Percentiles rank a stretch among this genome's conserved stretches.
Conservation (phyloP, 1,140 invertebrate species). For the Drosophila punjabiensis region DNA sequence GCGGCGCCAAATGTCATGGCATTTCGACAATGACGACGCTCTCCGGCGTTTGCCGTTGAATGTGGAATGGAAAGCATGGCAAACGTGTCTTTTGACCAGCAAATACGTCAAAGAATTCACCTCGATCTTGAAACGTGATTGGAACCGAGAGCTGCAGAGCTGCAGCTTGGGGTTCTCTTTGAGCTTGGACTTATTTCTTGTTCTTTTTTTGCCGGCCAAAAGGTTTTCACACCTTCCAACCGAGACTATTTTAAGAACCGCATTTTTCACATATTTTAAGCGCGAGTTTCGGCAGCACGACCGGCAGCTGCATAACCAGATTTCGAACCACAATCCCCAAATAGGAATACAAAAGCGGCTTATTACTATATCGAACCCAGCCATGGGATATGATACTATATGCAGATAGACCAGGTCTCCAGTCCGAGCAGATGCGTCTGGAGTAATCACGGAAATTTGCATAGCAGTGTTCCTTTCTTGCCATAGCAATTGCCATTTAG, state of each 20-base stretch:
- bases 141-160: slow-evolving; percentile 15
- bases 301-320: slow-evolving; percentile 51
- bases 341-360: slow-evolving; percentile 7
- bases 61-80: slow-evolving; percentile 40
- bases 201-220: slow-evolving; percentile 26
- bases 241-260: slow-evolving; percentile 62
- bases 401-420: slow-evolving; percentile 5
- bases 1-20: slow-evolving; percentile 67
- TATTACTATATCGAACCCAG: neutral
- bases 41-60: slow-evolving; percentile 9
- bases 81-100: slow-evolving; percentile 65
- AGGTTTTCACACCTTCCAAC: slow-evolving; percentile 58
- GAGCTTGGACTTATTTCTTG: neutral
- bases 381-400: neutral
- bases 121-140: slow-evolving; percentile 84
- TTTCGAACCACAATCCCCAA: neutral
- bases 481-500: neutral
- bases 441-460: slow-evolving; percentile 9
- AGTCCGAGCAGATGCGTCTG: slow-evolving; percentile 15
- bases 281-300: slow-evolving; percentile 44
- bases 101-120: slow-evolving; percentile 70
- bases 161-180: slow-evolving; percentile 8
- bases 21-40: slow-evolving; percentile 35
- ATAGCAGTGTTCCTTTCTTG: slow-evolving; percentile 7
- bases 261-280: slow-evolving; percentile 63